Evolutionary conservation across 2,797 vertebrate genomes (phyloP), one percentile per base, ranked within the genome.

Genomic region (Leptoclinus maculatus): DNA sequence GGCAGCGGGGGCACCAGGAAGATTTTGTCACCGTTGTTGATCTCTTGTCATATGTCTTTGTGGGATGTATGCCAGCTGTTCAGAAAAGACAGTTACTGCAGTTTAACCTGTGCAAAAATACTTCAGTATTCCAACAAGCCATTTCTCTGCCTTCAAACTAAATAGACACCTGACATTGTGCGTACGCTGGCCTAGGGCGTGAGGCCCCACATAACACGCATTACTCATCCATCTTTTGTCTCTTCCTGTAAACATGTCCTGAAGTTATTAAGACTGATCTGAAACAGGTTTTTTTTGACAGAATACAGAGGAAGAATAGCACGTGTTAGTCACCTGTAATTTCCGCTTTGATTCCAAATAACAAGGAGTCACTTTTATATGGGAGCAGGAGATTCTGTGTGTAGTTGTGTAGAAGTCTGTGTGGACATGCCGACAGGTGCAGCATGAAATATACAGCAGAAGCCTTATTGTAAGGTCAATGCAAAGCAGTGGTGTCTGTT

Each of bases 161-260:
- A 54, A 74, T 0, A 11, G 5, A 47, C 82, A 83, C 2, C 36
- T 86, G 68, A 85, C 73, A 45, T 54, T 64, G 86, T 91, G 85
- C 76, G 54, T 87, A 87, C 75, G 66, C 2, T 54, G 66, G 66
- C 2, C 16, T 2, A 17, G 82, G 84, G 88, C 6, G 80, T 89
- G 74, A 72, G 16, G 16, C 23, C 1, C 1, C 27, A 3, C 21
- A 84, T 70, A 83, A 71, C 64, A 59, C 74, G 66, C 49, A 77
- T 87, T 80, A 65, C 67, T 91, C 81, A 89, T 82, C 82, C 13
- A 70, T 72, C 82, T 76, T 86, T 90, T 85, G 78, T 89, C 74
- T 79, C 16, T 72, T 78, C 45, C 75, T 82, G 80, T 85, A 84
- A 87, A 88, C 64, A 76, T 41, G 69, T 29, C 14, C 54, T 63